These are phyloP conservation scores for Terrapene triunguis DNA, from an alignment of 2,113 vertebrate species.

Conservation along the genomic window DNA sequence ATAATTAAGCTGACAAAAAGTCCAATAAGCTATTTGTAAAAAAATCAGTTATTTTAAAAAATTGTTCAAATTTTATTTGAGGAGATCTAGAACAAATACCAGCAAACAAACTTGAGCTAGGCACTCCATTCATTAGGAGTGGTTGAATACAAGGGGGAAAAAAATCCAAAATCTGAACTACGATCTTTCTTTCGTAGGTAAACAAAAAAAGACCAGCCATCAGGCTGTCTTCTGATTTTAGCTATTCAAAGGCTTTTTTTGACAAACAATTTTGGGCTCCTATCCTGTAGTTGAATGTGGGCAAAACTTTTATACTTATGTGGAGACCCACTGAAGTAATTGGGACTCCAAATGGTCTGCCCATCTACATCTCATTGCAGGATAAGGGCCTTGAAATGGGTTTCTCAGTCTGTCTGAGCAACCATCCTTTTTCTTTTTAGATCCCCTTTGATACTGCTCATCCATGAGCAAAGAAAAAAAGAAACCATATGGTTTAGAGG, in stretches of 20 bases:
- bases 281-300: background rate
- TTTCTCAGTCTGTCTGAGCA: background rate
- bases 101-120: fast-evolving
- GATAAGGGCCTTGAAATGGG: background rate
- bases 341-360: background rate
- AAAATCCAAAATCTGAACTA: background rate
- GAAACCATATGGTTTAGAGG: fast-evolving
- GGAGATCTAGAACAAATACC: fast-evolving
- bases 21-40: background rate
- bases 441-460: background rate
- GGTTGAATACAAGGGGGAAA: fast-evolving
- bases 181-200: fast-evolving
- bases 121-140: fast-evolving
- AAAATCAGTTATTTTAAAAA: background rate
- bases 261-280: background rate
- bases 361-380: background rate
- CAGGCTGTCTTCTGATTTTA: background rate
- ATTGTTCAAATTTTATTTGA: background rate
- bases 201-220: background rate
- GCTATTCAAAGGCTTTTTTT: background rate
- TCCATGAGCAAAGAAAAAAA: background rate
- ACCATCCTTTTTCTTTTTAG: background rate
- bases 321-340: background rate
- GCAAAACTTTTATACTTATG: background rate
- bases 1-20: background rate